These are phyloP conservation scores for Pionites leucogaster DNA, from an alignment of 2,113 vertebrate genomes.

Conservation along the genomic window DNA sequence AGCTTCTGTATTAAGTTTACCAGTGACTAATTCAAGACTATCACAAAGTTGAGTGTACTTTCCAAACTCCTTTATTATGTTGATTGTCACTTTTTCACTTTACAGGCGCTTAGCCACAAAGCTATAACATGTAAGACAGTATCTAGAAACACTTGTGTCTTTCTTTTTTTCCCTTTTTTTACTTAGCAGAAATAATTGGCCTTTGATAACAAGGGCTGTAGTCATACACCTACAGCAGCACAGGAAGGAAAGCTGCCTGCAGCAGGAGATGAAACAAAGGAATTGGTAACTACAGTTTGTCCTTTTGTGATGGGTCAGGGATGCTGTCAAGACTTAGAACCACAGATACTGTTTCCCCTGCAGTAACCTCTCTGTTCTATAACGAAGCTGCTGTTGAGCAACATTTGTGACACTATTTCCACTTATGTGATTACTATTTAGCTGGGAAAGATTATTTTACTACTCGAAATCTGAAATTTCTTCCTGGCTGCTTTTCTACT, in stretches of 20 bases:
- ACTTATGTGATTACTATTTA: not conserved
- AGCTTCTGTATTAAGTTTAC: not conserved
- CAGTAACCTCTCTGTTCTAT: not conserved
- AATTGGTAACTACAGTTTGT: accelerated
- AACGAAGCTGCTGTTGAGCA: not conserved
- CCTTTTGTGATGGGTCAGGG: not conserved
- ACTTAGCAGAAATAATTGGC: not conserved
- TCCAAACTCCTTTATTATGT: not conserved
- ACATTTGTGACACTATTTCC: not conserved
- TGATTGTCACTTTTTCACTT: not conserved
- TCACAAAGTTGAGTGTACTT: not conserved
- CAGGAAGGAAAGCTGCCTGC: not conserved
- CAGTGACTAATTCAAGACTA: not conserved
- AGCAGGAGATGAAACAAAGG: not conserved
- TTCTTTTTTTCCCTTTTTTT: not conserved
- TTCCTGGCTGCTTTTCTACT: not conserved
- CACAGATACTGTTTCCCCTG: not conserved
- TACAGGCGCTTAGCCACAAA: not conserved
- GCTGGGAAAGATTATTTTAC: not conserved
- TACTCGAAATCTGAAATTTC: not conserved
- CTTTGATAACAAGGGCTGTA: not conserved
- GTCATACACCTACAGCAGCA: not conserved
- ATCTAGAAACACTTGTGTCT: not conserved
- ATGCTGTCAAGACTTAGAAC: not conserved
- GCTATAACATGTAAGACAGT: not conserved